A percentile compares a stretch with the other conserved stretches of the same genome.
Conservation (phyloP, 2,888 invertebrate species). For the Dryococelus australis region DNA sequence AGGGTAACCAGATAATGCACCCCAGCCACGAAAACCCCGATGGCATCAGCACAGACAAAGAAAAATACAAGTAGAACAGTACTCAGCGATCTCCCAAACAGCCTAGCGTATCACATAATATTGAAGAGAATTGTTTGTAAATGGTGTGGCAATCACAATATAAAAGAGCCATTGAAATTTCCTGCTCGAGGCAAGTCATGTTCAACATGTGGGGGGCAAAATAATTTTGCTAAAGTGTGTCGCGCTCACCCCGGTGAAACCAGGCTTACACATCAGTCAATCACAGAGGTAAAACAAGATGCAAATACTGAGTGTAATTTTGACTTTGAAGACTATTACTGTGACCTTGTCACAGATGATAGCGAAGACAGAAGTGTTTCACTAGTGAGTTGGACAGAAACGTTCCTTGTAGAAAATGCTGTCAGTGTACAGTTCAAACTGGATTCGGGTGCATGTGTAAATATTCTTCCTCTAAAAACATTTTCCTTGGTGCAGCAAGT, state of each 20-base stretch:
- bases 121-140: background rate
- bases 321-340: no score
- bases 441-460: no score
- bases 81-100: background rate
- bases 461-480: no score
- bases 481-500: no score
- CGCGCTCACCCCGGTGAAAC: background rate
- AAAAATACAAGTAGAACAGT: background rate
- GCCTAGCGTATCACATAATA: background rate
- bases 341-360: no score
- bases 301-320: no score
- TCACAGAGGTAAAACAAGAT: background rate
- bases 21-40: background rate
- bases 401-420: no score
- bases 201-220: background rate
- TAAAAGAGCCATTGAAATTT: background rate
- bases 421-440: no score
- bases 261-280: background rate
- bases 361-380: no score
- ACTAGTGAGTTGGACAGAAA: no score
- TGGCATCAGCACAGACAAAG: background rate
- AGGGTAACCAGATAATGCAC: background rate
- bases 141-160: background rate
- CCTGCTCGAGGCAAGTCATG: background rate
- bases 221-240: background rate